Conservation (phyloP, 1,140 invertebrate genomes). For the Triops cancriformis region DNA sequence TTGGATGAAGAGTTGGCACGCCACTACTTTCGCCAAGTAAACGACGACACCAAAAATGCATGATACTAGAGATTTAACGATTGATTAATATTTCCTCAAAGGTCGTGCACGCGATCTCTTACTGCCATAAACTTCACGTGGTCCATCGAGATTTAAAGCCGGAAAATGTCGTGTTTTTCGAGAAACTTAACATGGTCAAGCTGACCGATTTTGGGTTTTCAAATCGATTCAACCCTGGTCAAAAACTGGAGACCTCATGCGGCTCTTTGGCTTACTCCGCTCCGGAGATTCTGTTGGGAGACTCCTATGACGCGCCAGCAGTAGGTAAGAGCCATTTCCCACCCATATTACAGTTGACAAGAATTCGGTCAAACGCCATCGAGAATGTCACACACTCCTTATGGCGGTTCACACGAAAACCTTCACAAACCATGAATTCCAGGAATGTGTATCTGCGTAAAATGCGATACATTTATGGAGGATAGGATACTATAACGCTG, state of each 20-base stretch:
- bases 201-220: conserved; percentile 88
- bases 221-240: conserved; percentile 85
- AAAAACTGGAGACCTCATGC: conserved; percentile 96
- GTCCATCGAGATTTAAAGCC: conserved; percentile 95
- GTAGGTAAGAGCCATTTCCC: conserved; percentile 52
- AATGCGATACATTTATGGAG: neutral
- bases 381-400: no score
- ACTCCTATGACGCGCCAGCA: conserved; percentile 86
- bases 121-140: conserved; percentile 91
- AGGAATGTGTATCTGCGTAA: no score
- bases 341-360: no score
- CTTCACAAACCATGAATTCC: no score
- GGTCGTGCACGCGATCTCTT: conserved; percentile 93
- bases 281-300: conserved; percentile 95
- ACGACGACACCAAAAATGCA: conserved; percentile 19
- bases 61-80: neutral
- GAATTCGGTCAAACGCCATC: no score
- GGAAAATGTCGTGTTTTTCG: conserved; percentile 98
- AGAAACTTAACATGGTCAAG: conserved; percentile 94
- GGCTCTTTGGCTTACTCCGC: conserved; percentile 99
- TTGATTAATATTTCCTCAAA: conserved; percentile 40
- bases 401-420: no score
- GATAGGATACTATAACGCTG: conserved; percentile 20
- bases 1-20: conserved; percentile 62
- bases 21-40: conserved; percentile 68